Conservation (phyloP, 2,888 invertebrate genomes). For the Dolichomitus sp. region DNA sequence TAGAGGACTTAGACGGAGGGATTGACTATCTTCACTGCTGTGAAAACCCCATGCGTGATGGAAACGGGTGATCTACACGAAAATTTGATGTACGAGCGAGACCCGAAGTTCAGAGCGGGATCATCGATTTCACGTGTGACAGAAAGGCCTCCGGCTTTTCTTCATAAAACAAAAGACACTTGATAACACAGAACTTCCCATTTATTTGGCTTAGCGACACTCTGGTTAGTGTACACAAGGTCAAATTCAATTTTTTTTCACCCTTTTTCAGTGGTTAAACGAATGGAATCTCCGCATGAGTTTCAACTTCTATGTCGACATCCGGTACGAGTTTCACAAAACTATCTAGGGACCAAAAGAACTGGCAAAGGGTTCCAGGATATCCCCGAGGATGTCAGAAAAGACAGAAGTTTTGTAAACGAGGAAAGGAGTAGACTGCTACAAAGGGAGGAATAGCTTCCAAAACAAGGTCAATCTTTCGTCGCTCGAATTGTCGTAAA, state of each 20-base stretch:
- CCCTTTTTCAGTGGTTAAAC: constrained; percentile 13
- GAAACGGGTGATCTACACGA: constrained; percentile 25
- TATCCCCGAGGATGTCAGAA: constrained; percentile 15
- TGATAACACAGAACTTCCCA: constrained; percentile 6
- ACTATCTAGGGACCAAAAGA: background rate
- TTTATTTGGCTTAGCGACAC: background rate
- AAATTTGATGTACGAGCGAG: constrained; percentile 58
- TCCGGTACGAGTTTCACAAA: constrained; percentile 3
- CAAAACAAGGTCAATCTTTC: constrained; percentile 34
- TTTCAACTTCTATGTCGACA: constrained; percentile 1
- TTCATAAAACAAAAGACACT: constrained; percentile 11
- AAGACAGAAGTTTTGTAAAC: constrained; percentile 43
- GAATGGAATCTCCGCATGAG: constrained; percentile 9
- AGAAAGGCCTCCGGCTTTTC: constrained; percentile 3
- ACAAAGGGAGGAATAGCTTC: constrained; percentile 10
- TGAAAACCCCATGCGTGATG: constrained; percentile 28
- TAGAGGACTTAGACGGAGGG: background rate
- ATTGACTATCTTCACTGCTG: constrained; percentile 11
- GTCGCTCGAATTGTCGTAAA: constrained; percentile 22
- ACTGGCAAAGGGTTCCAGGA: constrained; percentile 21
- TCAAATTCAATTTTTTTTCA: constrained; percentile 3
- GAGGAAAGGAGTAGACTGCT: constrained; percentile 31
- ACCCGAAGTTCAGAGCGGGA: constrained; percentile 48
- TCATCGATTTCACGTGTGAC: constrained; percentile 49
- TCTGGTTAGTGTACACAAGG: background rate